These are phyloP conservation scores for Machaerirhynchus nigripectus DNA, from an alignment of 2,113 vertebrate species.

Conservation along the genomic window DNA sequence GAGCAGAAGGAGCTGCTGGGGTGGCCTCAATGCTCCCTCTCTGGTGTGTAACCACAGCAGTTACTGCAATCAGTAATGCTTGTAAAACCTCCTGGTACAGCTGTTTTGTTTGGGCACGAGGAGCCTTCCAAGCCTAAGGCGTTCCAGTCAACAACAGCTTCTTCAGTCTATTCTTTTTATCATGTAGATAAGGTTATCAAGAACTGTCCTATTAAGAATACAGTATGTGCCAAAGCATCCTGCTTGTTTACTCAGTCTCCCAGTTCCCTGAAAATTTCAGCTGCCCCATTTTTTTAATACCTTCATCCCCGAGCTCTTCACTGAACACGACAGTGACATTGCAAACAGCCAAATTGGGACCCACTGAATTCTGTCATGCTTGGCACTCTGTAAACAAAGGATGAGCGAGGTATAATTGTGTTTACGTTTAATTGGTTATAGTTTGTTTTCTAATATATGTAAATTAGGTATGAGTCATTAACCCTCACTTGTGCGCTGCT, in stretches of 20 bases:
- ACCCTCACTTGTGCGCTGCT: conserved; percentile 45
- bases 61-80: neutral
- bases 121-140: neutral
- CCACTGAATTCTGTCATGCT: neutral
- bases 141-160: neutral
- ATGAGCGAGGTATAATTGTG: conserved; percentile 49
- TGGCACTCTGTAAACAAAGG: conserved; percentile 50
- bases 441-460: conserved; percentile 63
- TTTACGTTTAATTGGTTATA: conserved; percentile 52
- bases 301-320: neutral
- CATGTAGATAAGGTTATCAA: neutral
- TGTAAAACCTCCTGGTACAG: neutral
- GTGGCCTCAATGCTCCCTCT: neutral
- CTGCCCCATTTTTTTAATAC: neutral
- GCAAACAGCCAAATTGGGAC: neutral
- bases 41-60: neutral
- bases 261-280: neutral
- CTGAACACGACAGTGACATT: neutral
- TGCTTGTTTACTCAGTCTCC: neutral
- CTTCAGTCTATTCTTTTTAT: neutral
- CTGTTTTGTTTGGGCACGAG: neutral
- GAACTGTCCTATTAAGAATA: neutral
- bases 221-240: neutral
- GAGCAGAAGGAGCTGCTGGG: neutral
- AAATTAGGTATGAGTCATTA: conserved; percentile 59